Base-by-base conservation (phyloP, 53 echinoderm and acorn worm genomes). In the Luidia sarsii region DNA sequence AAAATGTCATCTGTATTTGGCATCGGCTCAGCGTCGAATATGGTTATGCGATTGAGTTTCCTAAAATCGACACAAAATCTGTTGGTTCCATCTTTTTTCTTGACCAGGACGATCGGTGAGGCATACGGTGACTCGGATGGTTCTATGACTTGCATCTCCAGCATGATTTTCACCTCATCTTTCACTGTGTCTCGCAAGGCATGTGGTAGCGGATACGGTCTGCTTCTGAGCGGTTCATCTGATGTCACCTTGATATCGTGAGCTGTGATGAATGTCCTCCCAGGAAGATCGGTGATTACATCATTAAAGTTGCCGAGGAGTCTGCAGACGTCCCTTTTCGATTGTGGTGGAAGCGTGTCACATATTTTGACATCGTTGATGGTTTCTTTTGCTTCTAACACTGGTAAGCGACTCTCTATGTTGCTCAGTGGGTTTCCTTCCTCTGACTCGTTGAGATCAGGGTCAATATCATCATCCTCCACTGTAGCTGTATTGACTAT, bases 1-100 rank as follows among this genome's bases (percentile, higher is more conserved):
- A 87, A 87, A 2, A 87, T 81, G 49, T 81, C 80, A 23, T 79
- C 80, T 59, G 79, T 79, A 57, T 86, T 51, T 45, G 84, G 84
- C 2, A 84, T 72, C 7, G 85, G 67, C 41, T 75, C 85, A 1
- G 75, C 52, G 29, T 85, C 85, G 24, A 85, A 29, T 10, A 65
- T 54, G 16, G 85, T 85, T 3, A 65, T 73, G 38, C 45, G 54
- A 52, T 85, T 85, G 0, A 85, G 50, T 24, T 7, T 4, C 14
- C 71, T 49, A 2, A 20, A 45, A 29, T 71, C 71, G 3, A 11
- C 3, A n/a, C 71, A 50, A 21, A 7, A 20, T 25, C 71, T 48
- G 2, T 20, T 23, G 3, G 50, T 71, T 22, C 71, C 71, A n/a
- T 71, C 71, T 50, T 18, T 22, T 34, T 71, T 71, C 41, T 7